Conservation (phyloP, 2,113 vertebrate species). For the Corythornis vintsioides region DNA sequence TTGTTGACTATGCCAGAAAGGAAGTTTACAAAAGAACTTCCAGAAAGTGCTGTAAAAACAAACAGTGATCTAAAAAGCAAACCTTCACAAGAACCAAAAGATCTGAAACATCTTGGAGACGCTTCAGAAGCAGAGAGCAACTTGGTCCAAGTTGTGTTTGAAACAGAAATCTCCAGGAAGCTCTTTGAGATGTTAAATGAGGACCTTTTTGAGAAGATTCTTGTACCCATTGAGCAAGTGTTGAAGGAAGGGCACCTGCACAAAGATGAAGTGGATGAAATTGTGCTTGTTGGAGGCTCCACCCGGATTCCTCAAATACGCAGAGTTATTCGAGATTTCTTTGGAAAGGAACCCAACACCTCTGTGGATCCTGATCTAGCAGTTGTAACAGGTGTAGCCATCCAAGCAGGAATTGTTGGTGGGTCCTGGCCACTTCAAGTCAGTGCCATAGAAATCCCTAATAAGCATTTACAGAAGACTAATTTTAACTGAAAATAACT, state of each 20-base stretch:
- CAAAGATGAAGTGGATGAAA: constrained; percentile 89
- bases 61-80: neutral
- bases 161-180: constrained; percentile 80
- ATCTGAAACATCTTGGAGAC: neutral
- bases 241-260: constrained; percentile 85
- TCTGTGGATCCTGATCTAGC: constrained; percentile 95
- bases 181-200: constrained; percentile 91
- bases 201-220: constrained; percentile 95
- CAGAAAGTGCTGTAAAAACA: neutral
- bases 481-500: constrained; percentile 85
- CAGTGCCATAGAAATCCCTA: constrained; percentile 96
- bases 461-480: constrained; percentile 91
- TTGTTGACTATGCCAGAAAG: constrained; percentile 77
- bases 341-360: constrained; percentile 94
- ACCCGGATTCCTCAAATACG: constrained; percentile 94
- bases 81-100: neutral
- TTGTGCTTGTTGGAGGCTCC: constrained; percentile 95
- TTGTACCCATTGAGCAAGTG: constrained; percentile 88
- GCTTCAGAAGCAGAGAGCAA: neutral
- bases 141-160: constrained; percentile 75
- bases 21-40: neutral
- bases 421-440: constrained; percentile 98
- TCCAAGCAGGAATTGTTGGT: constrained; percentile 95
- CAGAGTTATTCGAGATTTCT: constrained; percentile 88
- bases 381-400: constrained; percentile 91